These are phyloP conservation scores for Vulpes vulpes DNA, from an alignment of 2,113 vertebrate species.

Conservation along the genomic window DNA sequence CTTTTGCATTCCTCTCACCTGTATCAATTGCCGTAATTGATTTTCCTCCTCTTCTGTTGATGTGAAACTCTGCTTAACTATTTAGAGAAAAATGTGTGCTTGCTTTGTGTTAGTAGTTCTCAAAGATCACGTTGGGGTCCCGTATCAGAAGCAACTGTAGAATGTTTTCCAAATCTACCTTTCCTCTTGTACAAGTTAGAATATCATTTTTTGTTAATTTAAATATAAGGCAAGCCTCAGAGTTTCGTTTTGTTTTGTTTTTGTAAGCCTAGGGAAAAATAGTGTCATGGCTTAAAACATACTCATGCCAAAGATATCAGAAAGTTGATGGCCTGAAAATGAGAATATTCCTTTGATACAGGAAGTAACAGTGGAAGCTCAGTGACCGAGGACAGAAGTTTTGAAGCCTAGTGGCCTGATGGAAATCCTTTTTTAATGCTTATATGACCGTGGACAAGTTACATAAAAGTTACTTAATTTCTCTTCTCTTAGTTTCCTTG, in stretches of 20 bases:
- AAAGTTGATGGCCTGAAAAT: not conserved
- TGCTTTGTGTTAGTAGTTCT: slow-evolving; percentile 42
- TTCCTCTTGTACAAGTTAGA: not conserved
- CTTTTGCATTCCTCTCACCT: not conserved
- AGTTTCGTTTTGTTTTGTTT: slow-evolving; percentile 26
- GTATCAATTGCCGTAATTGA: not conserved
- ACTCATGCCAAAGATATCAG: not conserved
- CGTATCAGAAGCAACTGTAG: not conserved
- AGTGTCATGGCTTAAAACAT: not conserved
- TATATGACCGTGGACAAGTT: not conserved
- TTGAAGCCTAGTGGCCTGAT: not conserved
- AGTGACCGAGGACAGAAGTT: not conserved
- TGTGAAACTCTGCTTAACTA: not conserved
- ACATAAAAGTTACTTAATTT: not conserved
- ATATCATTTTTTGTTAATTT: slow-evolving; percentile 21
- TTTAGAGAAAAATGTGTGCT: not conserved
- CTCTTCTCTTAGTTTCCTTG: not conserved
- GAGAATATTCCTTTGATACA: not conserved
- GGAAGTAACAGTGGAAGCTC: not conserved
- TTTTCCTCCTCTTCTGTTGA: not conserved
- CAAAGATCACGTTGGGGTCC: not conserved
- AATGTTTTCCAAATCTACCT: not conserved
- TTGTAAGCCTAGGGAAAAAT: not conserved
- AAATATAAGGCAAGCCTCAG: not conserved
- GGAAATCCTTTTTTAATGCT: not conserved